Evolutionary conservation across 1,140 invertebrate genomes (phyloP), one percentile per base, ranked within the genome.

Genomic region (Anastrepha ludens): DNA sequence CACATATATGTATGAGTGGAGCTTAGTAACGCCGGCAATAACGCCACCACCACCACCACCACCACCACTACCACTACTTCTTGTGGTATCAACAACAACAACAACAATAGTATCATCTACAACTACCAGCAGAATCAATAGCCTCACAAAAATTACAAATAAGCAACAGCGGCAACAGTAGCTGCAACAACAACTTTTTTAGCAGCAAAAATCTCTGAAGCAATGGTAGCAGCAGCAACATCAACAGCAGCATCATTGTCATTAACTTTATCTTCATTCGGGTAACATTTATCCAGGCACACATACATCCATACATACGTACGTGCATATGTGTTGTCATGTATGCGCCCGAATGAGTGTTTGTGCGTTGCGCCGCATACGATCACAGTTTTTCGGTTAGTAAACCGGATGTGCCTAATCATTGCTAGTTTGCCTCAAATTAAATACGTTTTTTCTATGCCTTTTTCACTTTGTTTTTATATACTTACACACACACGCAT

Each of bases 381-480:
- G 86, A 50, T 59, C 85, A 88, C 67, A 87, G 88, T 91, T 92
- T 92, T 92, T 92, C 91, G 91, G 91, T 92, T 92, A 92, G 91
- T 92, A 92, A 92, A 92, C 91, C 91, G 91, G 91, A 92, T 92
- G 91, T 92, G 91, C 91, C 91, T 92, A 92, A 92, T 92, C 91
- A 92, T 92, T 91, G 91, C 91, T 92, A 92, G 91, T 92, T 92
- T 92, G 91, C 91, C 89, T 92, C 91, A 92, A 92, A 92, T 92
- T 92, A 92, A 92, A 92, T 92, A 92, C 90, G 90, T 90, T 88
- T 64, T 62, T 29, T 81, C 44, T 81, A n/a, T 67, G 50, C 29
- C 59, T 87, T 47, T 74, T 55, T 87, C 87, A 58, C 74, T 85
- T 78, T 87, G 29, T 70, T 59, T 74, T 58, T 86, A 55, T 29